These are phyloP conservation scores for Papilio helenus DNA, from an alignment of 1,140 invertebrate genomes.

Conservation along the genomic window DNA sequence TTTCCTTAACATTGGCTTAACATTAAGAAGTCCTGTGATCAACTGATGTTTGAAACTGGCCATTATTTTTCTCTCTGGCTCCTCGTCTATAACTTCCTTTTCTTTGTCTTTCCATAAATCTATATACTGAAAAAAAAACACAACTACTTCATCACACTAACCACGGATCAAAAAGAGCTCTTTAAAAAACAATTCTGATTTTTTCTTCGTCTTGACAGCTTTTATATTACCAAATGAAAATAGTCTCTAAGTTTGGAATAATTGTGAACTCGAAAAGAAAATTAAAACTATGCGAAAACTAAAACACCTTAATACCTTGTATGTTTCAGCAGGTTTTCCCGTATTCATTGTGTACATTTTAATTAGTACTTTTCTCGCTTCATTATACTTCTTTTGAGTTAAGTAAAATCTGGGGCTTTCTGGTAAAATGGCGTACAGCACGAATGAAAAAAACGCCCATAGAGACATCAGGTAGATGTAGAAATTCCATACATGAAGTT, in stretches of 20 bases:
- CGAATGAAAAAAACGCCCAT: constrained; percentile 48
- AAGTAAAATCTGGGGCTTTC: constrained; percentile 64
- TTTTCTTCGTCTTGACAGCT: not conserved
- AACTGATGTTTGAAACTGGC: constrained; percentile 48
- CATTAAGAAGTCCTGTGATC: constrained; percentile 54
- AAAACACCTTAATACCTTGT: constrained; percentile 57
- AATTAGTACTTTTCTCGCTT: constrained; percentile 51
- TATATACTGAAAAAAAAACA: constrained; percentile 47
- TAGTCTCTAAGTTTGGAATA: not conserved
- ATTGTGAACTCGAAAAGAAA: not conserved
- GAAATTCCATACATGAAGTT: constrained; percentile 64
- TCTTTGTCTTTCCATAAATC: constrained; percentile 59
- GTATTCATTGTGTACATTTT: constrained; percentile 69
- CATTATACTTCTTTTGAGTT: constrained; percentile 52
- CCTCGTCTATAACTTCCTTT: constrained; percentile 50
- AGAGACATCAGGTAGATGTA: constrained; percentile 56
- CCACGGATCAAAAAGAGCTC: not conserved
- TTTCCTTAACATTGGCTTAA: constrained; percentile 63
- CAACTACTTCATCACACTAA: not conserved
- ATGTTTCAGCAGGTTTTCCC: constrained; percentile 67
- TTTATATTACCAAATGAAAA: too few relatives aligned
- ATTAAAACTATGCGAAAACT: not conserved
- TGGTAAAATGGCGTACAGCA: constrained; percentile 53
- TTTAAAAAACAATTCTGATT: not conserved
- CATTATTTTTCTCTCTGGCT: constrained; percentile 38